Evolutionary conservation across 2,797 vertebrate species (phyloP), one percentile per base, ranked within the genome.

Genomic region (Moxostoma hubbsi): DNA sequence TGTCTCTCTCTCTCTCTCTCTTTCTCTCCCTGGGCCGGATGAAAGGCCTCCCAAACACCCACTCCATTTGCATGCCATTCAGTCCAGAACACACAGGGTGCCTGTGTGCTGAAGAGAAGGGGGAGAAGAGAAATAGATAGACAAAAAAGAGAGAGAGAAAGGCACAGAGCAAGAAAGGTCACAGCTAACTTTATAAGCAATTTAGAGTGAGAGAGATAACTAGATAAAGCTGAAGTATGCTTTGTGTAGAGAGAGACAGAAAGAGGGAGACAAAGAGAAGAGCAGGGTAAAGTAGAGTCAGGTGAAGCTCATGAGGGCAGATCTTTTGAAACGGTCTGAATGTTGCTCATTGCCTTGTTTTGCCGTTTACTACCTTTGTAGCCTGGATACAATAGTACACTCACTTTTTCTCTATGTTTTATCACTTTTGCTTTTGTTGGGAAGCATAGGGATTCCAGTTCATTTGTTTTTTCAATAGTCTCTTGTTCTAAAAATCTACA

Each of bases 81-180:
- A 91, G 91, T 90, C 91, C 92, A 89, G 92, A 89, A 92, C 92
- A 94, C 93, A 94, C 93, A 93, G 91, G 91, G 93, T 90, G 92
- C 92, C 91, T 93, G 92, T 94, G 92, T 93, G 90, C 90, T 89
- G 87, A 50, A 5, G 58, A 13, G 77, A 81, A 79, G 58, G 84
- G 80, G 71, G 77, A 77, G 80, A 74, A 62, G 71, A 73, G 9
- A 61, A 65, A 61, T 5, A 61, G 46, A 53, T 77, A 72, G 66
- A 24, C 24, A 24, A 65, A 53, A 61, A 16, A 16, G 5, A 54
- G 80, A 81, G 47, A 83, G 64, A 77, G 81, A 82, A 59, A 67
- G 70, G 53, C 63, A 51, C 57, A 61, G 71, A 81, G 79, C 54
- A 74, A 67, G 71, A 73, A 85, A 85, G 83, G 81, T 85, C 83